Evolutionary conservation across 2,113 vertebrate genomes (phyloP), one percentile per base, ranked within the genome.

Genomic region (Callocephalon fimbriatum): DNA sequence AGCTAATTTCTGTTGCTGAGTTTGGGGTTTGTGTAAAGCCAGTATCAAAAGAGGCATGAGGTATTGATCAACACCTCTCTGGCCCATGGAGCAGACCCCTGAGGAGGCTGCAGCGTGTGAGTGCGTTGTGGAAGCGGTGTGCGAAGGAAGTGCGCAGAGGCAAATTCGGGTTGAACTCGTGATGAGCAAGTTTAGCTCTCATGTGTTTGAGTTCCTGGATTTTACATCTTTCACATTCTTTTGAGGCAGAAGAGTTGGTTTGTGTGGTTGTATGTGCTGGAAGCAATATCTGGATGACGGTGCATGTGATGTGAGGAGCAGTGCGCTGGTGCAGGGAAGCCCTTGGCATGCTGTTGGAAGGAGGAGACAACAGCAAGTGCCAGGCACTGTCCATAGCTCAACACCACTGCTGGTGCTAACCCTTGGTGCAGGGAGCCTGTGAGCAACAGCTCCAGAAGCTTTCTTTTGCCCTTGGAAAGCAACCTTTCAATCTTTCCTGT

Each of bases 191-290:
- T 88, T 77, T 79, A 74, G 82, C 53, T 76, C 45, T 92, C 3
- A 1, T 79, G 67, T 92, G 79, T 72, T 92, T 91, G 38, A 80
- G 32, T 92, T 95, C 54, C 88, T 81, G 89, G 59, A 62, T 94
- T 94, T 88, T 84, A 81, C 83, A 27, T 95, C 84, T 91, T 66
- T 70, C 54, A 21, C 95, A 83, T 96, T 93, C 78, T 90, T 93
- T 88, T 31, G 72, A 88, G 72, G 45, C 86, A 48, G 37, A 51
- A 48, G 35, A 51, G 14, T 73, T 86, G 70, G 31, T 93, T 62
- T 53, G 61, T 96, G 88, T 86, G 92, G 91, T 93, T 95, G 42
- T 80, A 54, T 77, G 44, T 62, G 67, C 93, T 95, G 94, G 96
- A 90, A 93, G 66, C 62, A 44, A 0, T 6, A 11, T 50, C 78